Conservation (phyloP, 2,888 invertebrate genomes). For the Acrobasis suavella region DNA sequence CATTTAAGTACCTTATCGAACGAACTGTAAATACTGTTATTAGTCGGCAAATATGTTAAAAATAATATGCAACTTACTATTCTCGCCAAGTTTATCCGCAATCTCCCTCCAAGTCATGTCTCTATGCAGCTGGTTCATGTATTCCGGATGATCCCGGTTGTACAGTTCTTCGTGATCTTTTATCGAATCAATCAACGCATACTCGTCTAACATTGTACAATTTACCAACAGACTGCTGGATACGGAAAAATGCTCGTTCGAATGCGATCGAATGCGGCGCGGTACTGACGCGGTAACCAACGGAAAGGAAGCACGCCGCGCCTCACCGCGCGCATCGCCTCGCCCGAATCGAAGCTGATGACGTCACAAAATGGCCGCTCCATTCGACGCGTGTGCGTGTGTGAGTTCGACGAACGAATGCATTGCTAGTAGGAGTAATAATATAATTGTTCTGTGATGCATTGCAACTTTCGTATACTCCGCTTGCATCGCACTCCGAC, state of each 20-base stretch:
- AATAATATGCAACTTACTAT: background rate
- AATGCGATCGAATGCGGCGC: conserved; percentile 10
- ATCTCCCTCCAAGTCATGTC: conserved; percentile 4
- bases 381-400: no score
- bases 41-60: background rate
- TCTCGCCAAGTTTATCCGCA: background rate
- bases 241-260: background rate
- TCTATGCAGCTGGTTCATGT: background rate
- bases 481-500: no score
- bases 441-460: no score
- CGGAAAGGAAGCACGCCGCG: background rate
- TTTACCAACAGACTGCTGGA: background rate
- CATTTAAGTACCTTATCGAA: no score
- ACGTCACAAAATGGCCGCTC: conserved; percentile 14
- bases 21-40: background rate
- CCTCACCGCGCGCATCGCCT: conserved; percentile 1
- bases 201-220: background rate
- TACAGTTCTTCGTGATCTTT: background rate
- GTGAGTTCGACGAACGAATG: no score
- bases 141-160: conserved; percentile 2
- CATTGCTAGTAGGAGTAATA: no score
- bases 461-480: no score
- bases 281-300: background rate
- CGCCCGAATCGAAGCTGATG: conserved; percentile 1
- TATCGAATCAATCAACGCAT: background rate